Conservation (phyloP, 2,113 vertebrate genomes). For the Conger conger region DNA sequence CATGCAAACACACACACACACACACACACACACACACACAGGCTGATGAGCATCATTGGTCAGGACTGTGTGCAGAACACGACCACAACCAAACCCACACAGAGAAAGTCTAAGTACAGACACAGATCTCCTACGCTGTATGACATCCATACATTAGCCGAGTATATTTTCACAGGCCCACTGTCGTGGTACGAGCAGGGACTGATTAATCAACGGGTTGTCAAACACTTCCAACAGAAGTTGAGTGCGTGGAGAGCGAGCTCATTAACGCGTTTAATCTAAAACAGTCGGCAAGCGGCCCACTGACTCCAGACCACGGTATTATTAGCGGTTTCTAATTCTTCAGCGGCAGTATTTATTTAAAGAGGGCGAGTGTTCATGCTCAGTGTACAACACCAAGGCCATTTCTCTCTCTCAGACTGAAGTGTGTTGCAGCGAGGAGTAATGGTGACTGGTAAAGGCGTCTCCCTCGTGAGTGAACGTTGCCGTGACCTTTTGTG, state of each 20-base stretch:
- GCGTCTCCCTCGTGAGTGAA: slow-evolving; percentile 57
- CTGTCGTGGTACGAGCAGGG: not conserved
- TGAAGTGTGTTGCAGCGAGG: slow-evolving; percentile 39
- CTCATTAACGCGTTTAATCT: slow-evolving; percentile 5
- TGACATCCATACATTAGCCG: not conserved
- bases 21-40: slow-evolving; percentile 36
- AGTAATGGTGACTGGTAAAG: slow-evolving; percentile 47
- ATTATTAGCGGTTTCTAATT: slow-evolving; percentile 37
- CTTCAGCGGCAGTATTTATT: slow-evolving; percentile 23
- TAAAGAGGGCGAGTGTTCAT: slow-evolving; percentile 36
- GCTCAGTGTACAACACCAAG: slow-evolving; percentile 25
- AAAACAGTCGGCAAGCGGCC: not conserved
- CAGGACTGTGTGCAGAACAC: not conserved
- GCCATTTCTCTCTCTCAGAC: slow-evolving; percentile 39
- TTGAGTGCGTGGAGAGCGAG: slow-evolving; percentile 50
- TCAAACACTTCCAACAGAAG: slow-evolving; percentile 40
- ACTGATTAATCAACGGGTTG: slow-evolving; percentile 46
- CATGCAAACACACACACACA: slow-evolving; percentile 21
- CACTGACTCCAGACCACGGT: slow-evolving; percentile 36
- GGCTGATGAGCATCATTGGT: not conserved
- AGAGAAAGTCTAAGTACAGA: not conserved
- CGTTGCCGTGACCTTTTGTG: slow-evolving; percentile 56
- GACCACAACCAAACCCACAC: not conserved
- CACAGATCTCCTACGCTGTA: not conserved
- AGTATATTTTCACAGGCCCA: slow-evolving; percentile 8